These are phyloP conservation scores for Aleadryas rufinucha DNA, from an alignment of 2,113 vertebrate genomes.

Conservation along the genomic window DNA sequence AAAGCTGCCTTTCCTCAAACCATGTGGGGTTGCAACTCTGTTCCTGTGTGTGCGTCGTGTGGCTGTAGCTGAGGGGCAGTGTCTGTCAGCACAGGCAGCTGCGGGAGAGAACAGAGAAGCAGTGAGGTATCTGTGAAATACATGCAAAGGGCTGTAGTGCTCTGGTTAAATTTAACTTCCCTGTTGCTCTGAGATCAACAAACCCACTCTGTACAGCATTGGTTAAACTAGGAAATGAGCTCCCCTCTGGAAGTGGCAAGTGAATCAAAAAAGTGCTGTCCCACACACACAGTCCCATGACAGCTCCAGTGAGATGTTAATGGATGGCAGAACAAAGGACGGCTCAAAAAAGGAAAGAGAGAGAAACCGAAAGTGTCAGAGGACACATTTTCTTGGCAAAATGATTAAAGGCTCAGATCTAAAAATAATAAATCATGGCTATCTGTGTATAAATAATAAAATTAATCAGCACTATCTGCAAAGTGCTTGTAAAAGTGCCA, in stretches of 20 bases:
- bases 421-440: not conserved
- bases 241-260: not conserved
- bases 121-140: not conserved
- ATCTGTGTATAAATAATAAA: not conserved
- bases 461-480: not conserved
- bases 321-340: not conserved
- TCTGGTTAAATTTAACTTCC: not conserved
- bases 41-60: rapidly evolving
- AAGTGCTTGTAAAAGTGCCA: not conserved
- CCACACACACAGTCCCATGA: not conserved
- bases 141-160: rapidly evolving
- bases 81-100: not conserved
- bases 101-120: not conserved
- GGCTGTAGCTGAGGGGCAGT: not conserved
- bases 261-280: not conserved
- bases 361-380: not conserved
- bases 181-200: rapidly evolving
- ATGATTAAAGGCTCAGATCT: rapidly evolving
- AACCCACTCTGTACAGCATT: rapidly evolving
- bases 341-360: not conserved
- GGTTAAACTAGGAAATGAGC: not conserved
- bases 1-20: not conserved
- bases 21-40: rapidly evolving
- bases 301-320: not conserved
- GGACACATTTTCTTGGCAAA: not conserved